phyloP scores from a whole-genome alignment of 2,888 invertebrate genomes.

The Parnassius orleans region DNA sequence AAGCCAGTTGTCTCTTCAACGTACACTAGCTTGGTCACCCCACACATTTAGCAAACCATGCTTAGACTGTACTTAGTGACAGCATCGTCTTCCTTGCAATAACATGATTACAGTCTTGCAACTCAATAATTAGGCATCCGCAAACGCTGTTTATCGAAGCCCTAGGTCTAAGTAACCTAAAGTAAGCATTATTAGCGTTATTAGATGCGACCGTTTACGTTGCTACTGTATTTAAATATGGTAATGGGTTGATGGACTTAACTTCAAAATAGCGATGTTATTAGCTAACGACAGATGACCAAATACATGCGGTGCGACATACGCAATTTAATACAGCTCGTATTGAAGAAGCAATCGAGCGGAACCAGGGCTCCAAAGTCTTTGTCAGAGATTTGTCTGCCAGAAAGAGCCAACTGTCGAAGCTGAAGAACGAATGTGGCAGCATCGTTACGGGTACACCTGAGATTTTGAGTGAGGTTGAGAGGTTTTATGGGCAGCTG shows the following conservation, averaged over 20 bases:
- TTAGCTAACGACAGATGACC: no score
- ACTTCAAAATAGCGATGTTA: no score
- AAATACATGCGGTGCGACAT: no score
- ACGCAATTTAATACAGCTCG: no score
- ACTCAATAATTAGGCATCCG: constrained; percentile 3
- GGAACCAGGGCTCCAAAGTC: no score
- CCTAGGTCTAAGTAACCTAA: constrained; percentile 5
- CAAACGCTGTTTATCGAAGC: constrained; percentile 1
- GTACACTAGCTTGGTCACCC: not conserved
- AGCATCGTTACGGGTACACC: no score
- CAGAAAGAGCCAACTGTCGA: no score
- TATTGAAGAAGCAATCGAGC: no score
- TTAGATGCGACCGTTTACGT: not conserved
- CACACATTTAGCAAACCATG: constrained; percentile 1
- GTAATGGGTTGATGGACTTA: not conserved
- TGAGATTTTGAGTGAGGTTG: no score
- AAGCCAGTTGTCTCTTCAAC: not conserved
- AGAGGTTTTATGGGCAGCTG: no score
- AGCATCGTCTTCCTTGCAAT: not conserved
- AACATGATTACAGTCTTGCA: constrained; percentile 8
- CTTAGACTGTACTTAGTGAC: not conserved
- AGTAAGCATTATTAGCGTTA: constrained; percentile 12
- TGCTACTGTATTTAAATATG: constrained; percentile 3
- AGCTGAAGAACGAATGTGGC: no score
- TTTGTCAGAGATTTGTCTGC: no score